Conservation (phyloP, 2,888 invertebrate species). For the Flexamia atlantica region DNA sequence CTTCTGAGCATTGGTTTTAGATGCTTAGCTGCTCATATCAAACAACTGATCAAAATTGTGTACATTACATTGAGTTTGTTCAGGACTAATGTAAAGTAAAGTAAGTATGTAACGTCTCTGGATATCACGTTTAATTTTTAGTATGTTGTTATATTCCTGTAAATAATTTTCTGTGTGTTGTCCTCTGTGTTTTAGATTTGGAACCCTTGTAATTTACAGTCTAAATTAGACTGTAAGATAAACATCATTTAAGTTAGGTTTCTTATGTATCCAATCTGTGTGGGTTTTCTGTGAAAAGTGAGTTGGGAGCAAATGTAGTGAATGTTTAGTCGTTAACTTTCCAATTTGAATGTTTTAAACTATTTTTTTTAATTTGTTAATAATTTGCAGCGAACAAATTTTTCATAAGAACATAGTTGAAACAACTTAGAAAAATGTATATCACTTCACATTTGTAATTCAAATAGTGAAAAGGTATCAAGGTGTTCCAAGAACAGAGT, state of each 20-base stretch:
- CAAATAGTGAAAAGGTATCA: neutral
- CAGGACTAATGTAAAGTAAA: neutral
- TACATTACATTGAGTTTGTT: neutral
- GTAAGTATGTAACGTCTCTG: neutral
- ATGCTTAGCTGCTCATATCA: neutral
- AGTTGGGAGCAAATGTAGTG: neutral
- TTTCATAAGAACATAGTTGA: neutral
- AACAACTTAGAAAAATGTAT: neutral
- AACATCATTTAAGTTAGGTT: neutral
- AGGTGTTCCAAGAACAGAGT: slow-evolving; percentile 44
- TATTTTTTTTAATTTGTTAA: too few relatives aligned
- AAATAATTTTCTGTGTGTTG: slow-evolving; percentile 4
- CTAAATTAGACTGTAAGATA: slow-evolving; percentile 13
- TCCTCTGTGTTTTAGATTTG: slow-evolving; percentile 18
- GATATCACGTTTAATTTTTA: neutral
- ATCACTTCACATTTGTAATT: neutral
- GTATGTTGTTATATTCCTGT: slow-evolving; percentile 5
- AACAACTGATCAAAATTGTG: slow-evolving; percentile 2
- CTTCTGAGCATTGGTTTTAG: neutral
- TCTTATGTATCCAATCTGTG: neutral
- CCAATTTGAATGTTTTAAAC: neutral
- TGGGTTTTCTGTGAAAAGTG: slow-evolving; percentile 27
- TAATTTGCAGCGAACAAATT: too few relatives aligned
- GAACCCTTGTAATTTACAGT: neutral
- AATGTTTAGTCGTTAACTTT: neutral